A percentile compares a stretch with the other conserved stretches of the same genome.
phyloP scores from a whole-genome alignment of 64 coral and sea anemone genomes.

The Anthopleura sola region DNA sequence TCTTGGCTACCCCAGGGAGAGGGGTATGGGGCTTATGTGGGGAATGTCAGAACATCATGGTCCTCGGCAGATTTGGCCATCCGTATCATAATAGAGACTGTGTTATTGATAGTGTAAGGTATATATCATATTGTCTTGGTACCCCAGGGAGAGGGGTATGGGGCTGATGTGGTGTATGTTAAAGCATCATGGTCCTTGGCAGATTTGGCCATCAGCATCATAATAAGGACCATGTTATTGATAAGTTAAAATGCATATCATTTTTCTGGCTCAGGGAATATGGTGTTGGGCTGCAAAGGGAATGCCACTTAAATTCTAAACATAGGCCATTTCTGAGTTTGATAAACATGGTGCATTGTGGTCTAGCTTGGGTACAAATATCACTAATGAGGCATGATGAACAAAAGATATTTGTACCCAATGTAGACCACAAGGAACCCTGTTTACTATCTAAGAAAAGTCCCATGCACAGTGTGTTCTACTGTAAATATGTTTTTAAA shows the following conservation, averaged over 20 bases:
- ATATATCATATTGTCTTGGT: conserved; percentile 83
- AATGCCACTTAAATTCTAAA: too few relatives aligned
- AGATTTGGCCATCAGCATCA: conserved; percentile 55
- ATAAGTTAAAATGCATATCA: conserved; percentile 66
- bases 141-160: conserved; percentile 58
- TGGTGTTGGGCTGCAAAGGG: conserved; percentile 59
- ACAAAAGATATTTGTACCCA: not conserved
- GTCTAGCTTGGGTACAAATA: too few relatives aligned
- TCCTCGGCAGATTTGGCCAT: conserved; percentile 70
- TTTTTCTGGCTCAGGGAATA: conserved; percentile 68
- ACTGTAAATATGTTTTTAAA: not conserved
- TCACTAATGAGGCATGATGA: not conserved
- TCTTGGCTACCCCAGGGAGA: conserved; percentile 66
- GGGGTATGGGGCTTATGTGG: conserved; percentile 68
- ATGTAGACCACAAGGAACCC: too few relatives aligned
- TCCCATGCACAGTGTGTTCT: not conserved
- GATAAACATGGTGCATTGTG: too few relatives aligned
- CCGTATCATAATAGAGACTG: not conserved
- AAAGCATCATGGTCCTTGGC: conserved; percentile 32
- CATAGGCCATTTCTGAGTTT: too few relatives aligned
- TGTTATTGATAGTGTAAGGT: too few relatives aligned
- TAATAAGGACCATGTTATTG: conserved; percentile 63
- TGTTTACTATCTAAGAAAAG: too few relatives aligned
- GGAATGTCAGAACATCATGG: conserved; percentile 33
- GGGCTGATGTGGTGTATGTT: conserved; percentile 67